These are phyloP conservation scores for Taenaris catops DNA, from an alignment of 2,888 invertebrate genomes.

Conservation along the genomic window DNA sequence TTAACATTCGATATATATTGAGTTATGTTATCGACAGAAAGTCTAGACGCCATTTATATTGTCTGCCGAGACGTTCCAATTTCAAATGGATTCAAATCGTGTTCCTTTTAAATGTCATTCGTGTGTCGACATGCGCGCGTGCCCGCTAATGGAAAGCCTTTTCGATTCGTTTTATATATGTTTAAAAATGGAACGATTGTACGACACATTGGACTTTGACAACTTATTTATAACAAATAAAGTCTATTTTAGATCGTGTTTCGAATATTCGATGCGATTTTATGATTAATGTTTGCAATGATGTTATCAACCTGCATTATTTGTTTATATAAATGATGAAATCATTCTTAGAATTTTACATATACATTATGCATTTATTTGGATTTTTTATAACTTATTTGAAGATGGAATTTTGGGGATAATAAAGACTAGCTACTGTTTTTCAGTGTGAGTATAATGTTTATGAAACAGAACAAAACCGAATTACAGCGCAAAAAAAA, in stretches of 20 bases:
- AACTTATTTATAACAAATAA: slow-evolving; percentile 18
- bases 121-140: slow-evolving; percentile 69
- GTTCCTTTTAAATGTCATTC: slow-evolving; percentile 70
- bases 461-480: too few species aligned
- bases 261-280: slow-evolving; percentile 30
- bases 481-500: too few species aligned
- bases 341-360: neutral
- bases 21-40: slow-evolving; percentile 44
- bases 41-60: slow-evolving; percentile 71
- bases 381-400: too few species aligned
- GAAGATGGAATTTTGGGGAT: too few species aligned
- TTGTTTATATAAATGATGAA: slow-evolving; percentile 38
- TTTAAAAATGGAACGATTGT: slow-evolving; percentile 42
- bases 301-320: slow-evolving; percentile 65
- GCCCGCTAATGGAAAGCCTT: slow-evolving; percentile 73
- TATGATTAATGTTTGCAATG: slow-evolving; percentile 40
- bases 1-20: slow-evolving; percentile 19
- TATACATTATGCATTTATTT: neutral
- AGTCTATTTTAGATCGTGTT: slow-evolving; percentile 29
- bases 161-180: slow-evolving; percentile 54
- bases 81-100: slow-evolving; percentile 62
- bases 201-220: slow-evolving; percentile 4
- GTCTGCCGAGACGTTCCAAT: slow-evolving; percentile 55
- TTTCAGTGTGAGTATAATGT: too few species aligned
- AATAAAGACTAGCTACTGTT: too few species aligned